Conservation (phyloP, 2,888 invertebrate genomes). For the Allophyes oxyacanthae region DNA sequence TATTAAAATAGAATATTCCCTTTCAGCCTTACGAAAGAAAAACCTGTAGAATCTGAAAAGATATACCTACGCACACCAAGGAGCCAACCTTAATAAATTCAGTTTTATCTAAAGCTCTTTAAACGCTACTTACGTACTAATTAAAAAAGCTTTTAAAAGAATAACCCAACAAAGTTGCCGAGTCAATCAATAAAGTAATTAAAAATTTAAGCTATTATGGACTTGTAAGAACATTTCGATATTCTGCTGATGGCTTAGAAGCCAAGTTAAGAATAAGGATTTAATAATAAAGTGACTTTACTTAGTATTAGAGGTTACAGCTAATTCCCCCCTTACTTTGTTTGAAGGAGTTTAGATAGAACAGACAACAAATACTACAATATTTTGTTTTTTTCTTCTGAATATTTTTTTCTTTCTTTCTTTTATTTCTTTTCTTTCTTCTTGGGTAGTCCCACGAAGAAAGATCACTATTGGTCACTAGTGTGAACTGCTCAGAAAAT, state of each 20-base stretch:
- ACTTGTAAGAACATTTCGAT: conserved; percentile 32
- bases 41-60: too few relatives aligned
- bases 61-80: neutral
- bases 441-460: too few relatives aligned
- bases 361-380: too few relatives aligned
- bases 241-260: conserved; percentile 24
- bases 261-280: conserved; percentile 28
- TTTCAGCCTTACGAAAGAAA: too few relatives aligned
- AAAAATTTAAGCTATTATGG: conserved; percentile 45
- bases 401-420: too few relatives aligned
- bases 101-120: conserved; percentile 4
- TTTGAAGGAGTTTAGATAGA: too few relatives aligned
- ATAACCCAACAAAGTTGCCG: conserved; percentile 35
- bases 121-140: conserved; percentile 17
- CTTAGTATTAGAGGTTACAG: conserved; percentile 11
- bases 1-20: too few relatives aligned
- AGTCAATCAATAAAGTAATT: conserved; percentile 53
- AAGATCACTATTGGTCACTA: too few relatives aligned
- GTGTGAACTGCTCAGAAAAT: too few relatives aligned
- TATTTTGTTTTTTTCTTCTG: too few relatives aligned
- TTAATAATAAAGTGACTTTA: conserved; percentile 40
- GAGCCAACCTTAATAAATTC: neutral
- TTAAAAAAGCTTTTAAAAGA: conserved; percentile 33
- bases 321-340: conserved; percentile 18
- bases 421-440: too few relatives aligned